Evolutionary conservation across 2,888 invertebrate genomes (phyloP), one percentile per base, ranked within the genome.

Genomic region (Hedychridium roseum): DNA sequence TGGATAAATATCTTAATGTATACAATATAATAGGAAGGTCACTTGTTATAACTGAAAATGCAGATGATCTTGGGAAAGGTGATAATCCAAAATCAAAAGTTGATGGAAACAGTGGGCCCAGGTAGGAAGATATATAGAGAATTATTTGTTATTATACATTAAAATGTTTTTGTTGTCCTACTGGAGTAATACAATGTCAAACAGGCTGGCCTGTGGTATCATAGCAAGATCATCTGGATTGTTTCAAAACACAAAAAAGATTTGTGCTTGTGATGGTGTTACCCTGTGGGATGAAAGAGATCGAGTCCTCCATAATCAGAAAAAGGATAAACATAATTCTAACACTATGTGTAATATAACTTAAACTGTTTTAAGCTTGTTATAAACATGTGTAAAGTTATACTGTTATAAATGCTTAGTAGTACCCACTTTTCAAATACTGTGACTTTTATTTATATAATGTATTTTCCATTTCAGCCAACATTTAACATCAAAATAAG

Each of bases 231-330:
- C 94, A 0, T 91, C 95, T 0, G 93, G 94, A 0, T 80, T 95
- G 5, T 89, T 92, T 71, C 86, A 93, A 76, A 95, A 95, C 74
- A 86, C 88, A 1, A 95, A 95, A 72, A 86, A 88, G 7, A 88
- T 95, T 42, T 95, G 95, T 80, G 90, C 91, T 1, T 95, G 95
- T 79, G 94, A 94, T 81, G 95, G 95, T 0, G 85, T 91, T 0
- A 88, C 91, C 0, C 83, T 95, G 6, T 95, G 95, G 95, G 92
- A 95, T 73, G 95, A 95, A 78, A 80, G 86, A 34, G 84, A 87
- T 50, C 81, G 82, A 35, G 86, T 86, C 0, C 67, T 83, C 12
- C 81, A 80, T 39, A 82, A 82, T 15, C 51, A 60, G 37, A 52
- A 54, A n/a, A 54, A 51, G 5, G 40, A 43, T 12, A 15, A 2